Base-by-base conservation (phyloP, 2,888 invertebrate genomes). In the Operophtera brumata region DNA sequence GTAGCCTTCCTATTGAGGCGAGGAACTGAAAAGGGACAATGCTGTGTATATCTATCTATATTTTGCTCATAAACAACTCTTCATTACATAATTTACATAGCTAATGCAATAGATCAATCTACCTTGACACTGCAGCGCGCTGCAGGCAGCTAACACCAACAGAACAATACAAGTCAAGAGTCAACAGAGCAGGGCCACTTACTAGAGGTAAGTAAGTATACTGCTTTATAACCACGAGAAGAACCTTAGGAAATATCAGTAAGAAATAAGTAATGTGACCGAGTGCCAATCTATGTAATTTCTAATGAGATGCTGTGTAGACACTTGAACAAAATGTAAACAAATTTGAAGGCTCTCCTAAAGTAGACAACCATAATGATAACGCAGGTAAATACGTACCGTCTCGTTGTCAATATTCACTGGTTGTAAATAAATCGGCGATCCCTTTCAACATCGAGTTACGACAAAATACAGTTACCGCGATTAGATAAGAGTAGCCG, bases 41-140 rank as follows among this genome's bases (percentile, higher is more conserved):
- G 20, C 20, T 20, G 20, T 20, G 20, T 20, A n/a, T 20, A 20
- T 20, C 4, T 4, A 20, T 20, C 2, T 20, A 20, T 20, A 20
- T 20, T 20, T 20, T 20, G 20, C 20, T 20, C 4, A 3, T 20
- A 10, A 92, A 84, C 73, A 80, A 77, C 37, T 14, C 12, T 37
- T 9, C 6, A 35, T 14, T 12, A 37, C 1, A 14, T 36, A 36
- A 52, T 46, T 41, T 30, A 14, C 45, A 46, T 50, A 39, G 44
- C 68, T 67, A 62, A 64, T 64, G 65, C 64, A 66, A 61, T 64
- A 66, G 66, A 69, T 62, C 67, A 66, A 71, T 71, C 71, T 73
- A 69, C 85, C 85, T 85, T 86, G 84, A 85, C 85, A 84, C 73
- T 82, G 80, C 79, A 79, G 77, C 83, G n/a, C 79, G 78, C 77